phyloP scores from a whole-genome alignment of 1,140 invertebrate genomes.

The Amphibalanus amphitrite region DNA sequence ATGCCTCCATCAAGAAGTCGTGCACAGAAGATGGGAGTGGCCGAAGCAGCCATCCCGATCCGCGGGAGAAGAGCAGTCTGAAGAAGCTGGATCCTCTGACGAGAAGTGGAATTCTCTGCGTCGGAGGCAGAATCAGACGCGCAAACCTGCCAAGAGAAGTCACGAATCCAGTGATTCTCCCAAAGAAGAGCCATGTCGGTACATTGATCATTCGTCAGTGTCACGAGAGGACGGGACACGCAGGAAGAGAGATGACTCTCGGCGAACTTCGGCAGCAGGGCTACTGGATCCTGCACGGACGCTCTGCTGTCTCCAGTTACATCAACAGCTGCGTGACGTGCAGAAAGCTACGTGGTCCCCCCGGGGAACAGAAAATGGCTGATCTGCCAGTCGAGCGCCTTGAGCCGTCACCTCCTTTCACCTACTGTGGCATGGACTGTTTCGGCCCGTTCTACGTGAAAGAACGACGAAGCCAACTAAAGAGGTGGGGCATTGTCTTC shows the following conservation, averaged over 20 bases:
- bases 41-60: too few relatives aligned
- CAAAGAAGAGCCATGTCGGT: not conserved
- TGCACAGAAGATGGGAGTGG: too few relatives aligned
- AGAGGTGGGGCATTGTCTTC: conserved; percentile 4
- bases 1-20: too few relatives aligned
- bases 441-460: conserved; percentile 6
- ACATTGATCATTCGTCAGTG: not conserved
- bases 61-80: not conserved
- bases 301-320: not conserved
- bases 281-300: conserved; percentile 3
- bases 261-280: not conserved
- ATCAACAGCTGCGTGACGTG: not conserved
- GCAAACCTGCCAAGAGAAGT: not conserved
- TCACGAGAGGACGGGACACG: not conserved
- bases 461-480: not conserved
- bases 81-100: not conserved
- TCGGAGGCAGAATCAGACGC: not conserved
- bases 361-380: not conserved
- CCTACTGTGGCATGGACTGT: conserved; percentile 3
- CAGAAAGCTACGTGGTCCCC: not conserved
- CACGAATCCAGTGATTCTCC: not conserved
- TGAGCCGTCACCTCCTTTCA: not conserved
- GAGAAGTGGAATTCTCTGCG: not conserved
- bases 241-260: not conserved
- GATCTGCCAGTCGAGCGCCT: conserved; percentile 5